phyloP scores from a whole-genome alignment of 1,140 invertebrate species.

The Pseudobourletiella spinata region DNA sequence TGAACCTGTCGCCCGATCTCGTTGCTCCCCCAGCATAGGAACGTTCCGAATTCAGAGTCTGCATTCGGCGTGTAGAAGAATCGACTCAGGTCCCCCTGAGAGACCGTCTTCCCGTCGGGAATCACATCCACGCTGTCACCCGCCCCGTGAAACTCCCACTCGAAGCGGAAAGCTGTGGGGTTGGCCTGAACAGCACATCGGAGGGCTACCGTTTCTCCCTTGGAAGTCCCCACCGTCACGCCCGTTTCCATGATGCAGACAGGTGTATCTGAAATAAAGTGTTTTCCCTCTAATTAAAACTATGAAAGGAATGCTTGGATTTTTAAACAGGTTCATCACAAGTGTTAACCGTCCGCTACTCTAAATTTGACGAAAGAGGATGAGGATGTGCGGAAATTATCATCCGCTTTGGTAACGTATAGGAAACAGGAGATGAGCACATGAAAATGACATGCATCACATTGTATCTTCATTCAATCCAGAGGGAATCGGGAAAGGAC shows the following conservation, averaged over 20 bases:
- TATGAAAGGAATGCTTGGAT: too few relatives aligned
- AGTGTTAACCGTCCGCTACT: too few relatives aligned
- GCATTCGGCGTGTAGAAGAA: conserved; percentile 32
- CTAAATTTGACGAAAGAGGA: too few relatives aligned
- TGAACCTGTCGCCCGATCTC: conserved; percentile 56
- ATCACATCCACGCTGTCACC: conserved; percentile 34
- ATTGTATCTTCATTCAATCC: too few relatives aligned
- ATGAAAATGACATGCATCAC: too few relatives aligned
- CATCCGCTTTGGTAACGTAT: too few relatives aligned
- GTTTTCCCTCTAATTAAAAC: too few relatives aligned
- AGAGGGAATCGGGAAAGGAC: too few relatives aligned
- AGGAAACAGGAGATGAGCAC: too few relatives aligned
- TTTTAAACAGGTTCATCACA: too few relatives aligned
- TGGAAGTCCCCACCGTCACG: conserved; percentile 35
- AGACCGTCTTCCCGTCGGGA: conserved; percentile 26
- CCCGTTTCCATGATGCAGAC: conserved; percentile 29
- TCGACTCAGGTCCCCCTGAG: conserved; percentile 30
- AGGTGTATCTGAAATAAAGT: conserved; percentile 33
- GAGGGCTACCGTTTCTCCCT: conserved; percentile 31
- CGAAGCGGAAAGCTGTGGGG: conserved; percentile 28
- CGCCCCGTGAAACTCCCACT: conserved; percentile 36
- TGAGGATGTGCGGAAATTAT: too few relatives aligned
- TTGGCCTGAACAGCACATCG: conserved; percentile 31
- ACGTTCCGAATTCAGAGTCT: conserved; percentile 34
- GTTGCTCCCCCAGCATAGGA: conserved; percentile 44